Percentiles rank a stretch among this genome's conserved stretches.
Conservation (phyloP, 2,888 invertebrate genomes). For the Anthophora plumipes region DNA sequence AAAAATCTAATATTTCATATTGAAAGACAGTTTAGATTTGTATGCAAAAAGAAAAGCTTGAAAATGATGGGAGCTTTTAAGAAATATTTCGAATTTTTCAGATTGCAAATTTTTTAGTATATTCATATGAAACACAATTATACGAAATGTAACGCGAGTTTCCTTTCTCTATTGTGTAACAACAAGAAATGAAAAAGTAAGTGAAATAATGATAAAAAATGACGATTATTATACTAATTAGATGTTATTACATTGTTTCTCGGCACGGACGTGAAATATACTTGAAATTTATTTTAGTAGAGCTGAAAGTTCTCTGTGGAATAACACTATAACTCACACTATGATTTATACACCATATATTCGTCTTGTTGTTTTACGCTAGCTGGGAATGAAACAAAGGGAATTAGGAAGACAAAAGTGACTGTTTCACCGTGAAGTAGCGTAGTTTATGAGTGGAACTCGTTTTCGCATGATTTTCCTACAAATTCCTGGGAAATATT, state of each 20-base stretch:
- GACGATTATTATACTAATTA: constrained; percentile 15
- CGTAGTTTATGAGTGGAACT: constrained; percentile 20
- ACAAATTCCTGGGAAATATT: background rate
- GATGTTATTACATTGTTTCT: background rate
- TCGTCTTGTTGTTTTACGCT: constrained; percentile 42
- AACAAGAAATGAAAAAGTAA: background rate
- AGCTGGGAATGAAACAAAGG: constrained; percentile 38
- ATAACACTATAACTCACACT: constrained; percentile 8
- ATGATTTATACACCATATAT: constrained; percentile 40
- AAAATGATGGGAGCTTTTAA: no score
- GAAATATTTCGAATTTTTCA: no score
- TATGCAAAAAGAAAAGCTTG: no score
- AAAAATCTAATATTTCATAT: no score
- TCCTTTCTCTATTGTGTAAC: background rate
- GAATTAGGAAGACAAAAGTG: constrained; percentile 46
- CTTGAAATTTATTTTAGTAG: constrained; percentile 35
- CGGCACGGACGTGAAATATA: constrained; percentile 1
- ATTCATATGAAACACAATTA: background rate
- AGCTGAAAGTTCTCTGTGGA: constrained; percentile 11
- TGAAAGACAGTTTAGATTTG: no score
- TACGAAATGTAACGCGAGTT: background rate
- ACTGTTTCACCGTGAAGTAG: constrained; percentile 30
- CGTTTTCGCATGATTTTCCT: constrained; percentile 23
- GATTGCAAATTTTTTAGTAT: no score
- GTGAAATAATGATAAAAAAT: constrained; percentile 9